Base-by-base conservation (phyloP, 2,113 vertebrate species). In the Monopterus albus region DNA sequence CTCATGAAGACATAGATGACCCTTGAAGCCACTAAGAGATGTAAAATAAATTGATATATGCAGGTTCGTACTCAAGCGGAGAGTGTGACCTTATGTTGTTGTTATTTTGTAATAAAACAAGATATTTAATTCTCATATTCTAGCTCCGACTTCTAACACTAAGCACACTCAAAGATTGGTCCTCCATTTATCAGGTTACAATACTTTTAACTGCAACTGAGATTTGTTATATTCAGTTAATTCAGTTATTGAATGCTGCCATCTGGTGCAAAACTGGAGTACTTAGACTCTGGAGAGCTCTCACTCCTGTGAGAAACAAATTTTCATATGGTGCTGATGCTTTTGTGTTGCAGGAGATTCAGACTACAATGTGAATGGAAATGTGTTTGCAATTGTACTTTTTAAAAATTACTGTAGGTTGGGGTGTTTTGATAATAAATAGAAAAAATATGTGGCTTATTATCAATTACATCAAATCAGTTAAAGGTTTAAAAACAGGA, bases 231-330 rank as follows among this genome's bases (percentile, higher is more conserved):
- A 40, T 11, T 31, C 7, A 36, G 13, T 26, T 26, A 12, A 47
- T 43, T 26, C 3, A 12, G 40, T 62, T 72, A 47, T 67, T 67
- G 29, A 70, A 66, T 60, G 42, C 78, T 79, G 84, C 84, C 84
- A 49, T 65, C 84, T 87, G 59, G 67, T 83, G 87, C 33, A 35
- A 40, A 72, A 36, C 9, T 29, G 21, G 2, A 53, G 75, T 23
- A 69, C 52, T 31, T 52, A n/a, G n/a, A n/a, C n/a, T n/a, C n/a
- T n/a, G n/a, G n/a, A n/a, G n/a, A n/a, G n/a, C n/a, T n/a, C 5
- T 29, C 35, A 14, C 23, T 35, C 15, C 28, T 25, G 15, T 5
- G 8, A 15, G 25, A 61, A 49, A 39, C 53, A 0, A 2, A 18
- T 28, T 31, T 0, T 15, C 9, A 51, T 50, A 12, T 4, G n/a